Evolutionary conservation across 2,113 vertebrate genomes (phyloP).

Genomic region (Spermophilus dauricus): DNA sequence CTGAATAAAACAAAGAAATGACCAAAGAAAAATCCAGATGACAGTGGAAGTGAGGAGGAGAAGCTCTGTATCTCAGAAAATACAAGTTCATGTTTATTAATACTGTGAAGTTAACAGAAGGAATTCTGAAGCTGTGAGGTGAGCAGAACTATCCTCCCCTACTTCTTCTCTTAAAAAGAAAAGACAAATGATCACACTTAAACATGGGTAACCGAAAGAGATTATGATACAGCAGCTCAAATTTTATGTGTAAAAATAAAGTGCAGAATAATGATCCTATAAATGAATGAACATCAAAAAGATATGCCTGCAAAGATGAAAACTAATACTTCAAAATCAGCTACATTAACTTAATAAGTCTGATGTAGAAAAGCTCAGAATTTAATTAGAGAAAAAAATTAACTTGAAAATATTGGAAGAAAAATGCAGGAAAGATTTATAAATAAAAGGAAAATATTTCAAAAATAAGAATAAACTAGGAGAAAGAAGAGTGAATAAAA

Average conservation of each 20-base stretch:
- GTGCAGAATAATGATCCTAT: neutral
- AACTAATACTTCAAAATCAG: neutral
- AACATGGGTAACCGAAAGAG: neutral
- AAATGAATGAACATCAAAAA: neutral
- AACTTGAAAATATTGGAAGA: neutral
- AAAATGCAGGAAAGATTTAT: neutral
- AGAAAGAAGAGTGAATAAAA: neutral
- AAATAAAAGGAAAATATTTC: constrained; percentile 4
- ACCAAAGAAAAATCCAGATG: neutral
- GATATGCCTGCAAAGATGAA: neutral
- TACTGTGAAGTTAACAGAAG: neutral
- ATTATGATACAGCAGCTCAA: neutral
- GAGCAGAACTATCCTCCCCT: neutral
- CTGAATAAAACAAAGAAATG: neutral
- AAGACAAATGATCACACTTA: neutral
- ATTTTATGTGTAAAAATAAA: neutral
- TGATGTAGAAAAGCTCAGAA: neutral
- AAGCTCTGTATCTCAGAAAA: neutral
- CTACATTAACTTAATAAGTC: neutral
- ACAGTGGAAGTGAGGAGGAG: neutral
- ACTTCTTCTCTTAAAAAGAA: neutral
- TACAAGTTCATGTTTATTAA: neutral
- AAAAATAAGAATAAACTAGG: neutral
- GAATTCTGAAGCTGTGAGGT: neutral
- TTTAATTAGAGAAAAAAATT: neutral